Conservation (phyloP, 2,797 vertebrate species). For the Aplochiton taeniatus region DNA sequence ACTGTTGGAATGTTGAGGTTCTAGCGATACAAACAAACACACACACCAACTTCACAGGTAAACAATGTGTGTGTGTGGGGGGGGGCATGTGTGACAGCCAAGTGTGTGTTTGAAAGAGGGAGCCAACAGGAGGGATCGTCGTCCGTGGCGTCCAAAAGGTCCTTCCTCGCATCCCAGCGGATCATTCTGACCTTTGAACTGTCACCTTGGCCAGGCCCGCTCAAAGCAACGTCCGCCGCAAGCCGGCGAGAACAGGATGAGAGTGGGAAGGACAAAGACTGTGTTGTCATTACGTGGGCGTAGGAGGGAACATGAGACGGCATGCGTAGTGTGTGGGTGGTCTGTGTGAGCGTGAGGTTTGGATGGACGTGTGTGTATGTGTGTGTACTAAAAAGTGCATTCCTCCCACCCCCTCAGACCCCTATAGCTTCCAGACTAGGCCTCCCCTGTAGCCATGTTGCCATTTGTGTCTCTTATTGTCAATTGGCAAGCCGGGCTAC, state of each 20-base stretch:
- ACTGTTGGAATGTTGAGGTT: slow-evolving; percentile 83
- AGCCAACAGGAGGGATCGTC: neutral
- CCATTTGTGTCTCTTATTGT: no score
- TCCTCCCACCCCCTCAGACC: slow-evolving; percentile 19
- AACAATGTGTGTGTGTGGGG: slow-evolving; percentile 49
- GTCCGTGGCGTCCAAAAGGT: slow-evolving; percentile 46
- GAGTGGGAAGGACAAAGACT: slow-evolving; percentile 45
- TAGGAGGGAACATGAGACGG: slow-evolving; percentile 22
- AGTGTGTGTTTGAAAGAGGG: slow-evolving; percentile 29
- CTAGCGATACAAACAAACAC: slow-evolving; percentile 20
- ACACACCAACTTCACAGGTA: slow-evolving; percentile 55
- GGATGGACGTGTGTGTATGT: slow-evolving; percentile 37
- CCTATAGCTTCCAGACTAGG: no score
- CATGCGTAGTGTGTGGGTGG: slow-evolving; percentile 53
- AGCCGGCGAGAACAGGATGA: slow-evolving; percentile 32
- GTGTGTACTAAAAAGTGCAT: slow-evolving; percentile 54
- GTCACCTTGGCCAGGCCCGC: slow-evolving; percentile 20
- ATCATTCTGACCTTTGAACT: slow-evolving; percentile 75
- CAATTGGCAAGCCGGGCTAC: no score
- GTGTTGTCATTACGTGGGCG: slow-evolving; percentile 8
- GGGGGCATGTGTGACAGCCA: neutral
- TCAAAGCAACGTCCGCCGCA: slow-evolving; percentile 10
- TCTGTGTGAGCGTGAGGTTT: slow-evolving; percentile 38
- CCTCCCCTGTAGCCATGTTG: no score
- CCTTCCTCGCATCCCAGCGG: slow-evolving; percentile 67